Evolutionary conservation across 2,888 invertebrate species (phyloP), one percentile per base, ranked within the genome.

Genomic region (Philereme vetulata): DNA sequence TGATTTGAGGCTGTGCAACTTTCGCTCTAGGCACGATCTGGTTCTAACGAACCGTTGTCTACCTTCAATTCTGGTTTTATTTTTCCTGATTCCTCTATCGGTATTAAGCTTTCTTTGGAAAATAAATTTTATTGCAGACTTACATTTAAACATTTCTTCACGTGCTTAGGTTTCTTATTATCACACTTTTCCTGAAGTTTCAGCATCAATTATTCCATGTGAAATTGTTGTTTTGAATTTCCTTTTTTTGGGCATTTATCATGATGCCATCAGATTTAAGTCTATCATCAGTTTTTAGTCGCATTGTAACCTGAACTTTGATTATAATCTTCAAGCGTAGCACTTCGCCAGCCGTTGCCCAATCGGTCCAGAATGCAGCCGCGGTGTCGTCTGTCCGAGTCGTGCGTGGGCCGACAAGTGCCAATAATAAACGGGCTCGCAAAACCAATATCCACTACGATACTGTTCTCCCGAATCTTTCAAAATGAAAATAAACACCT

Each of bases 1-100:
- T 84, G 86, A 88, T 88, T 86, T 82, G 80, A 81, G 72, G 74
- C 82, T 81, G 77, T 82, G 82, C 84, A 84, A 86, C 85, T 85
- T 85, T 86, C 84, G 83, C 85, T 80, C 75, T 70, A 75, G 79
- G 84, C 86, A 87, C 87, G 87, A 85, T 84, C 86, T 82, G 77
- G 79, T 83, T 81, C 74, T 81, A 76, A 75, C 78, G 76, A 77
- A 74, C 70, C 62, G 70, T 69, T 74, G 70, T 71, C 70, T 71
- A 70, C 66, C 68, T 66, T 68, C 67, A 64, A 64, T 66, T 74
- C 70, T 70, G 61, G 68, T 72, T 69, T 68, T 70, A 56, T 66
- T 66, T 67, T 70, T 70, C 59, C 65, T 56, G 36, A 48, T 64
- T 63, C 52, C 60, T 70, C 62, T 63, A 70, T 67, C 56, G 36